Evolutionary conservation across 1,140 invertebrate species (phyloP).

Genomic region (Latrodectus geometricus): DNA sequence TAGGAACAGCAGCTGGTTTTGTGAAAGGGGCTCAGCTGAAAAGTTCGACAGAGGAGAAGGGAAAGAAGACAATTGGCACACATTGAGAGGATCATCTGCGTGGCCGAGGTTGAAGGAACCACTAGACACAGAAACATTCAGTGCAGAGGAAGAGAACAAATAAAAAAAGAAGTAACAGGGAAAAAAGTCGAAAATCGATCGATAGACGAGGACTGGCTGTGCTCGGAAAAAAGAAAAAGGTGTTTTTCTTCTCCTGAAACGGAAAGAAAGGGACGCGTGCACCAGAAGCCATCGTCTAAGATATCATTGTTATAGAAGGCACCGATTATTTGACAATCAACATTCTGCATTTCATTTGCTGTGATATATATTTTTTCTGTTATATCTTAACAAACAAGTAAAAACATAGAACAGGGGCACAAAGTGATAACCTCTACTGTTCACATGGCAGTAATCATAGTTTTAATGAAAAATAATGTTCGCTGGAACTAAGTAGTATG

Average conservation of each 20-base stretch:
- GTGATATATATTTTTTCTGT: constrained; percentile 47
- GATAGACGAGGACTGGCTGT: constrained; percentile 29
- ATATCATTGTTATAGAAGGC: constrained; percentile 53
- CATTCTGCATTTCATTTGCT: constrained; percentile 50
- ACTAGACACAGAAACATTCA: constrained; percentile 43
- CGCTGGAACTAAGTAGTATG: constrained; percentile 61
- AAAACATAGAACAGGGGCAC: constrained; percentile 60
- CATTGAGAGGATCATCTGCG: constrained; percentile 36
- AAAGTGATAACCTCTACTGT: constrained; percentile 60
- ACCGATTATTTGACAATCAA: constrained; percentile 61
- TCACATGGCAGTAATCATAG: constrained; percentile 59
- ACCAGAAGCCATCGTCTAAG: constrained; percentile 31
- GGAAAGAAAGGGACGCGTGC: background rate
- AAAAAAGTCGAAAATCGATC: constrained; percentile 30
- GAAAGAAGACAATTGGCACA: constrained; percentile 49
- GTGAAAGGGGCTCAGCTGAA: constrained; percentile 46
- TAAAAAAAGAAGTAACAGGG: background rate
- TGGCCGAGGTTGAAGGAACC: background rate
- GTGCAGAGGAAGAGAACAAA: background rate
- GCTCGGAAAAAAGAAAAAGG: constrained; percentile 5
- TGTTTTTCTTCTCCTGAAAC: constrained; percentile 7
- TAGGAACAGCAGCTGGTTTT: constrained; percentile 49
- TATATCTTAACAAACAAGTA: constrained; percentile 59
- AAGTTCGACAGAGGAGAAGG: background rate
- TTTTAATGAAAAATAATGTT: constrained; percentile 60